Conservation (phyloP, 2,888 invertebrate genomes). For the Eudemis profundana region DNA sequence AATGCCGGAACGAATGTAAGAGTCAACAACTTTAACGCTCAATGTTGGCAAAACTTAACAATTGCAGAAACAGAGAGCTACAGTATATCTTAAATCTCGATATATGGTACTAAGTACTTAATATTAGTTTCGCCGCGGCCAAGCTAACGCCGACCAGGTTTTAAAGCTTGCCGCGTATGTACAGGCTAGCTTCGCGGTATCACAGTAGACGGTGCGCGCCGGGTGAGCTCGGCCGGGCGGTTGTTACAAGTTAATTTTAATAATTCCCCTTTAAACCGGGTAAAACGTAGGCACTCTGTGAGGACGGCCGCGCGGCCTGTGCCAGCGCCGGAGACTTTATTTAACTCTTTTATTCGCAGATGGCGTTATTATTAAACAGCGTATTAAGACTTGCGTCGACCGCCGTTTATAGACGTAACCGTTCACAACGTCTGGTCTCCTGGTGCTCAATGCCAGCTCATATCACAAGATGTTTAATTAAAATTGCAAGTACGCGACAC, state of each 20-base stretch:
- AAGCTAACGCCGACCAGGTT: conserved; percentile 47
- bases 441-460: conserved; percentile 55
- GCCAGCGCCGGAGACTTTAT: conserved; percentile 59
- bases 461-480: conserved; percentile 60
- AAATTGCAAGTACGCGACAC: conserved; percentile 67
- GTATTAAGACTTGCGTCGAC: background rate
- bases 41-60: conserved; percentile 45
- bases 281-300: conserved; percentile 69
- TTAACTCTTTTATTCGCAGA: background rate
- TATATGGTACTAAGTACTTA: conserved; percentile 46
- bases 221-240: conserved; percentile 53
- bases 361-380: background rate
- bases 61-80: conserved; percentile 51
- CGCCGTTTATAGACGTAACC: background rate
- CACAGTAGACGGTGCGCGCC: conserved; percentile 1
- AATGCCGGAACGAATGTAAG: conserved; percentile 38
- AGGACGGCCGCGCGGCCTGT: conserved; percentile 73
- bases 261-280: conserved; percentile 50
- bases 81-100: conserved; percentile 46
- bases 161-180: conserved; percentile 7
- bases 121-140: conserved; percentile 51
- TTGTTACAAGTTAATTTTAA: conserved; percentile 46
- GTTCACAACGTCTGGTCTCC: conserved; percentile 52
- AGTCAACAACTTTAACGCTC: conserved; percentile 50
- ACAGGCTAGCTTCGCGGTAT: conserved; percentile 12